These are phyloP conservation scores for Acrobasis repandana DNA, from an alignment of 2,888 invertebrate genomes.

Conservation along the genomic window DNA sequence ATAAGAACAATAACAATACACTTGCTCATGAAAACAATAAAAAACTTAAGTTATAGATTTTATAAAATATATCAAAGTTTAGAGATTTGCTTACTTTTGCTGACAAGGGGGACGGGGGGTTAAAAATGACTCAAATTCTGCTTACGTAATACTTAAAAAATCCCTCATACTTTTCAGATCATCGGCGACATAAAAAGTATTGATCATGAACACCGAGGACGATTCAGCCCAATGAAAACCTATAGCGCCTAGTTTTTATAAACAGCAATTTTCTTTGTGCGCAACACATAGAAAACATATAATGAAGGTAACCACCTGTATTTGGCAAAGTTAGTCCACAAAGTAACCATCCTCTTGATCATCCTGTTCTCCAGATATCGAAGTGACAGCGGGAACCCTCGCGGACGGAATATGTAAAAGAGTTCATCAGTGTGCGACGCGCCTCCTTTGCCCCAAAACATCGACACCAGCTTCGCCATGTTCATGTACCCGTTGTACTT, in stretches of 20 bases:
- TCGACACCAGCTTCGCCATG: constrained; percentile 65
- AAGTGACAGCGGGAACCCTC: constrained; percentile 55
- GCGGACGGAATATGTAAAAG: constrained; percentile 72
- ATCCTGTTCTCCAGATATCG: constrained; percentile 57
- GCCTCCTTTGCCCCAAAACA: constrained; percentile 50
- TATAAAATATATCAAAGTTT: too few species aligned
- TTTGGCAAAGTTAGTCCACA: constrained; percentile 79
- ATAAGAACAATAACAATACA: too few species aligned
- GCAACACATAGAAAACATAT: constrained; percentile 12
- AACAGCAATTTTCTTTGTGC: background rate
- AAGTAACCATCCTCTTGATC: constrained; percentile 64
- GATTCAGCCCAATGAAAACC: too few species aligned
- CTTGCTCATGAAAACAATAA: too few species aligned
- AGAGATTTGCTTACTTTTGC: too few species aligned
- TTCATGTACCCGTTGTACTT: constrained; percentile 67
- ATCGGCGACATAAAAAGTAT: too few species aligned
- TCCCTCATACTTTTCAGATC: too few species aligned
- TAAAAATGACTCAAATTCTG: too few species aligned
- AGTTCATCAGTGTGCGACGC: constrained; percentile 69
- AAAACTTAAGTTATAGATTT: too few species aligned
- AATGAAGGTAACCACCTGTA: constrained; percentile 53
- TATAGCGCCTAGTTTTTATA: background rate
- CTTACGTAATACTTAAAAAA: too few species aligned
- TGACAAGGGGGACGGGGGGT: too few species aligned
- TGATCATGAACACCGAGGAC: too few species aligned